Percentiles rank a stretch among this genome's conserved stretches.
Evolutionary conservation across 2,888 invertebrate genomes (phyloP).

Genomic region (Actias luna): DNA sequence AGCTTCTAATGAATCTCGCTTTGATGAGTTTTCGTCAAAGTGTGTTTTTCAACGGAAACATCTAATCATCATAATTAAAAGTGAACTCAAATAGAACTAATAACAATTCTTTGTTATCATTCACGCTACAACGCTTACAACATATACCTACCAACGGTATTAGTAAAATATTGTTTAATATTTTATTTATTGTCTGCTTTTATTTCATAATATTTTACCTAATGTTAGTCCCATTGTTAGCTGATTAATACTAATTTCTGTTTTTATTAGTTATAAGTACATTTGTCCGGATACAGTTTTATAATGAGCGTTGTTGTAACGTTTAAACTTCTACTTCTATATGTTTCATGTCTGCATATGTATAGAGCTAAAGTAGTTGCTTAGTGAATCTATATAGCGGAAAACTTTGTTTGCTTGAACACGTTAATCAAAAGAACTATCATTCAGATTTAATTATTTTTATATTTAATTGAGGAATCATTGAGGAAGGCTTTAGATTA

Average conservation of each 20-base stretch:
- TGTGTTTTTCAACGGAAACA: constrained; percentile 54
- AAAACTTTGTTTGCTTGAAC: too few relatives aligned
- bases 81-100: constrained; percentile 44
- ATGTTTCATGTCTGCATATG: background rate
- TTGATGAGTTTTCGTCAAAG: constrained; percentile 13
- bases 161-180: constrained; percentile 14
- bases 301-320: background rate
- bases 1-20: constrained; percentile 10
- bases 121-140: constrained; percentile 51
- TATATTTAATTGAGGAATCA: too few relatives aligned
- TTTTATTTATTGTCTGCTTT: background rate
- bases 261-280: background rate
- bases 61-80: constrained; percentile 65
- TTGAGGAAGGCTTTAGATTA: too few relatives aligned
- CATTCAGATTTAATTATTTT: too few relatives aligned
- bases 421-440: too few relatives aligned
- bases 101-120: constrained; percentile 58
- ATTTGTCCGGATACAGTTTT: background rate
- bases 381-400: too few relatives aligned
- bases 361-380: background rate
- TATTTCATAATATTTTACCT: background rate
- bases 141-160: constrained; percentile 20
- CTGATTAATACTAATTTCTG: background rate
- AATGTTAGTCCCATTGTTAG: background rate
- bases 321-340: background rate